Evolutionary conservation across 2,888 invertebrate species (phyloP), one percentile per base, ranked within the genome.

Genomic region (Geotrupes spiniger): DNA sequence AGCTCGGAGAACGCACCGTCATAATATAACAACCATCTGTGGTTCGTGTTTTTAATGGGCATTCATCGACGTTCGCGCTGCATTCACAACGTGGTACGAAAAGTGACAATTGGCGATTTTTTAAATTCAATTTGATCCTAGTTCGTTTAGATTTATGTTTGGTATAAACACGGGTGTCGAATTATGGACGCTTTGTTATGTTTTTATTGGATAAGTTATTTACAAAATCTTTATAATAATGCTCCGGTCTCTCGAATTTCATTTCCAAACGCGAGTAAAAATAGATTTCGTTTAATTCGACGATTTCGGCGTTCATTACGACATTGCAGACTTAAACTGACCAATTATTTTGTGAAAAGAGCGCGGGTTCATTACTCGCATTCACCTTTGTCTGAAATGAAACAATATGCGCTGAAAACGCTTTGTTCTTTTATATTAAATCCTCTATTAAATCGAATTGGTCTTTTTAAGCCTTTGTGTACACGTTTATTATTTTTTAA

Each of bases 31-130:
- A 21, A 21, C 21, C 21, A 21, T 21, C 21, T 21, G 21, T 21
- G 3, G 4, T 3, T 21, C 21, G 21, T 21, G 21, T 6, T 21
- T 28, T 49, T 51, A 52, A 44, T 51, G 51, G 52, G 46, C 45
- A 49, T 54, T 51, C 46, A 44, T 54, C 39, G 53, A 54, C 48
- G 46, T 50, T 51, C 51, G 37, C 52, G 49, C 38, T 54, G 50
- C 36, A 43, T 49, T 55, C 42, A 55, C 15, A 49, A 43, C 26
- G 29, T 54, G 53, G 37, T 42, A 47, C 9, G 28, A 15, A 41
- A 37, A 49, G 51, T 49, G 55, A 59, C 58, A 58, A 61, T 57
- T 49, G 56, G 39, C 45, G 45, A 46, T 48, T 59, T 59, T 61
- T 62, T 60, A 33, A 33, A 33, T 29, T 29, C 10, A 33, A 33